Percentiles rank a stretch among this genome's conserved stretches.
phyloP scores from a whole-genome alignment of 2,888 invertebrate species.

The Lamellibrachia satsuma region DNA sequence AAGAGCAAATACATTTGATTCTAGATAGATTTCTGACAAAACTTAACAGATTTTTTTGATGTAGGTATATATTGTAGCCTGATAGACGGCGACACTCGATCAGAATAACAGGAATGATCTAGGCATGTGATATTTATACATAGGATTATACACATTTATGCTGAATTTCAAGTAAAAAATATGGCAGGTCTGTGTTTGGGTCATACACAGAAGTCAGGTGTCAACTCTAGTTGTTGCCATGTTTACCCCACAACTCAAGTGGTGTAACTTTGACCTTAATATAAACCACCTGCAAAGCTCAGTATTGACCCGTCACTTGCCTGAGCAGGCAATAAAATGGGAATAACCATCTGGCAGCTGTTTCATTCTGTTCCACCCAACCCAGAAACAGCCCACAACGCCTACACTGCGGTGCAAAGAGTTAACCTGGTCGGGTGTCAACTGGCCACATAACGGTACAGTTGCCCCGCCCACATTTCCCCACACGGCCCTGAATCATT shows the following conservation, averaged over 20 bases:
- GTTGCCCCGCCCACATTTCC: neutral
- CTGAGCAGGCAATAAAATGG: conserved; percentile 2
- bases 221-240: neutral
- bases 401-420: neutral
- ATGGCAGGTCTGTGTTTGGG: too few species aligned
- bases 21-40: too few species aligned
- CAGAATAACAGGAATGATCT: too few species aligned
- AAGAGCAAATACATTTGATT: too few species aligned
- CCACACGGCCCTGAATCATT: neutral
- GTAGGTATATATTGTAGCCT: too few species aligned
- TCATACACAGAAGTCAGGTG: neutral
- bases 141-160: too few species aligned
- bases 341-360: conserved; percentile 5
- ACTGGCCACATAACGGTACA: neutral
- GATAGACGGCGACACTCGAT: too few species aligned
- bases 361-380: neutral
- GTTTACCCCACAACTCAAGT: neutral
- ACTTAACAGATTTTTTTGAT: too few species aligned
- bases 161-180: too few species aligned
- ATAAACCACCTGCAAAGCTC: conserved; percentile 8
- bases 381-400: neutral
- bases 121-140: too few species aligned
- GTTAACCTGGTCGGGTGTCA: neutral
- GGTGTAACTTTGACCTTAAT: neutral
- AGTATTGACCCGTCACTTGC: neutral